phyloP scores from a whole-genome alignment of 2,113 vertebrate genomes.

The Saimiri boliviensis region DNA sequence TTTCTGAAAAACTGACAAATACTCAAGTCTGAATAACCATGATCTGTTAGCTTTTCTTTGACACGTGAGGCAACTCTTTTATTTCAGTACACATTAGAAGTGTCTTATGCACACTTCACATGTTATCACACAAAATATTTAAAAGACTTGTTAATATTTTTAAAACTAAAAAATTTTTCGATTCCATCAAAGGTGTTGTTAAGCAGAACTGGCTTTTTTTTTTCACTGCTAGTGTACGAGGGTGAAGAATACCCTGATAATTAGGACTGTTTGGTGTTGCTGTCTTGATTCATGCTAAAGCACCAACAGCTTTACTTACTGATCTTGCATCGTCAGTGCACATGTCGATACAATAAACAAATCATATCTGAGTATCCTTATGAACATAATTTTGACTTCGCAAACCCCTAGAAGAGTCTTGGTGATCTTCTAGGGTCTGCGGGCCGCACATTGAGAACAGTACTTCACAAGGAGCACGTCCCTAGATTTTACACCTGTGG shows the following conservation, averaged over 20 bases:
- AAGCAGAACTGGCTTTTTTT: not conserved
- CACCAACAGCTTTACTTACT: not conserved
- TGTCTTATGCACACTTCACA: not conserved
- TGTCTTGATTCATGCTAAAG: not conserved
- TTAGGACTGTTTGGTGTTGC: not conserved
- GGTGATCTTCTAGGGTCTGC: not conserved
- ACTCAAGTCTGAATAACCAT: not conserved
- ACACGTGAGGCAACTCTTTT: not conserved
- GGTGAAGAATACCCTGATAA: not conserved
- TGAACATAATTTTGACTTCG: not conserved
- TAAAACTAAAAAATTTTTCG: not conserved
- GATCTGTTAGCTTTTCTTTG: not conserved
- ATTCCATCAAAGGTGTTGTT: not conserved
- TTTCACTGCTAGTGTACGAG: not conserved
- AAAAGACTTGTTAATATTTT: not conserved
- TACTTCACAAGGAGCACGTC: not conserved
- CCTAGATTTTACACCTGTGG: not conserved
- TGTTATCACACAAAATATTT: not conserved
- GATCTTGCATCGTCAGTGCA: not conserved
- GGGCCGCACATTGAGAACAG: not conserved
- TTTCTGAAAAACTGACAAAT: constrained; percentile 18
- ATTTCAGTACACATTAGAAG: not conserved
- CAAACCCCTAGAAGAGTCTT: not conserved
- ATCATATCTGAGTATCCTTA: not conserved
- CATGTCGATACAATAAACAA: not conserved